Evolutionary conservation across 2,888 invertebrate species (phyloP).

Genomic region (Harpalus rufipes): DNA sequence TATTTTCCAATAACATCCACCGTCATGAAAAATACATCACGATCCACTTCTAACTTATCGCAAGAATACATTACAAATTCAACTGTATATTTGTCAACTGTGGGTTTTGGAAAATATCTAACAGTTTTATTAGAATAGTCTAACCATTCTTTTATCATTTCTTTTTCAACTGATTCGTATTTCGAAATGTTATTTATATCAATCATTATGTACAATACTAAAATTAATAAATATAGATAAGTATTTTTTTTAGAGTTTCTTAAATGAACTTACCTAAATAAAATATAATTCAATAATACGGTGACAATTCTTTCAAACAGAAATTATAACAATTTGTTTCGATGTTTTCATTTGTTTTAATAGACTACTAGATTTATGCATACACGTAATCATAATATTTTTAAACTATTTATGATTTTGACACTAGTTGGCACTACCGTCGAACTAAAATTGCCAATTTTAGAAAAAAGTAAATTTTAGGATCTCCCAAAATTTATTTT

Average conservation of each 20-base stretch:
- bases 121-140: slow-evolving; percentile 69
- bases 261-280: not conserved
- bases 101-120: slow-evolving; percentile 63
- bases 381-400: no score
- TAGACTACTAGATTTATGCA: no score
- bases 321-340: not conserved
- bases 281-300: not conserved
- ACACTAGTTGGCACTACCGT: no score
- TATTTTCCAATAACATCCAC: slow-evolving; percentile 73
- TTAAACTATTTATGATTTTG: no score
- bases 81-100: slow-evolving; percentile 39
- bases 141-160: slow-evolving; percentile 69
- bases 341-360: no score
- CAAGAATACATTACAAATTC: slow-evolving; percentile 69
- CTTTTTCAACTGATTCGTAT: slow-evolving; percentile 17
- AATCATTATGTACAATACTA: not conserved
- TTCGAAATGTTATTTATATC: not conserved
- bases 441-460: no score
- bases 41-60: slow-evolving; percentile 72
- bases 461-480: no score
- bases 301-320: not conserved
- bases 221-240: not conserved
- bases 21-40: slow-evolving; percentile 73
- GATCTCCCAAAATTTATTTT: no score
- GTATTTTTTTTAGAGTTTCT: not conserved